Base-by-base conservation (phyloP, 2,888 invertebrate species). In the Glaucopsyche alexis region DNA sequence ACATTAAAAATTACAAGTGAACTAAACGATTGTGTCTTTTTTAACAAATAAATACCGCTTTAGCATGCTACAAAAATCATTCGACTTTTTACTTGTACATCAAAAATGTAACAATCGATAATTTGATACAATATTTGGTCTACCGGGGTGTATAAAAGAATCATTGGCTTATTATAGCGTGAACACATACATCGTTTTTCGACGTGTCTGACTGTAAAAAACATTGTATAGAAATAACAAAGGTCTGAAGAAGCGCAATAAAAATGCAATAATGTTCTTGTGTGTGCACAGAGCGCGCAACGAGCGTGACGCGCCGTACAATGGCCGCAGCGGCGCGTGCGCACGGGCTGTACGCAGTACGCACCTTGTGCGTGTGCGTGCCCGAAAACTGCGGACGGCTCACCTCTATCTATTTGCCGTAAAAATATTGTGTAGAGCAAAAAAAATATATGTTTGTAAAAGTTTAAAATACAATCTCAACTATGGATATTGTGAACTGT, bases 211-310 rank as follows among this genome's bases (percentile, higher is more conserved):
- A 84, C 81, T 85, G 88, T 86, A 90, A 78, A 87, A 85, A 87
- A 85, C 82, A 79, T 79, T 78, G 69, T 69, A 88, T 85, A 88
- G 87, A 86, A 81, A 82, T 86, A 89, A 91, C 89, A 91, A 91
- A 85, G 86, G 86, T 87, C 86, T 89, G 89, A 91, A 90, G 92
- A 91, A 89, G 90, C 85, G 90, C 87, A 90, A 92, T 91, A 89
- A 91, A 91, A 90, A 89, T 84, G 89, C 85, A 90, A 90, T 92
- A 90, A 89, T 83, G 83, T 83, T 85, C 83, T 86, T 83, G 84
- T 84, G 85, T 82, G 83, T 83, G 82, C 85, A 82, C 82, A 84
- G 84, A 78, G 80, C 81, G 81, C 79, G 80, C 84, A 85, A 87
- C 84, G 84, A 78, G 87, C 90, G 90, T 89, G 89, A 87, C 88